Percentiles rank a stretch among this genome's conserved stretches.
phyloP scores from a whole-genome alignment of 2,113 vertebrate species.

The Serinus canaria region DNA sequence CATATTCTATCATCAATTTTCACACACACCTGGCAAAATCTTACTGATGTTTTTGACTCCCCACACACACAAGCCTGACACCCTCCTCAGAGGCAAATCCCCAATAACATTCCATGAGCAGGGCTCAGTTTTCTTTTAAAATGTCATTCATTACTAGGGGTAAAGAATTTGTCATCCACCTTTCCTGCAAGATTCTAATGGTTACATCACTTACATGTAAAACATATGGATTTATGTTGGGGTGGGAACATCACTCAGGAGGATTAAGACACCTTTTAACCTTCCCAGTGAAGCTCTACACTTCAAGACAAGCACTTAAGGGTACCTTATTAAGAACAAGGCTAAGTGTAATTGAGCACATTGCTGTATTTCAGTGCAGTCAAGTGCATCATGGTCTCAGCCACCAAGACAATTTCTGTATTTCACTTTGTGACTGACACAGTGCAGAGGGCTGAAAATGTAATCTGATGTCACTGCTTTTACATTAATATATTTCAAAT shows the following conservation, averaged over 20 bases:
- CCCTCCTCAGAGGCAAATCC: neutral
- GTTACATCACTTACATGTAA: neutral
- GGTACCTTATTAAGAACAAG: neutral
- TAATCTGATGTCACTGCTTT: neutral
- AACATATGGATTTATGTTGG: neutral
- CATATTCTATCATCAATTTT: neutral
- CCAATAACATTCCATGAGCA: neutral
- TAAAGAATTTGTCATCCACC: neutral
- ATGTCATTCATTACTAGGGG: neutral
- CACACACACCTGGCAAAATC: neutral
- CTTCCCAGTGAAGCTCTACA: neutral
- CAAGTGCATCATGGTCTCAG: neutral
- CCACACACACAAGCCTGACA: rapidly evolving
- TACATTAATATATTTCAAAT: neutral
- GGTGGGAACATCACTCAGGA: neutral
- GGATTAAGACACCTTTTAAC: slow-evolving; percentile 19
- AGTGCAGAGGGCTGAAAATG: neutral
- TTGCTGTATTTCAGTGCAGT: neutral
- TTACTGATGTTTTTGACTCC: neutral
- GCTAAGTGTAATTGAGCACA: neutral
- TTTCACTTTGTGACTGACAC: neutral
- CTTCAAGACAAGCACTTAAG: neutral
- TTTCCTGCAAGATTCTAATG: neutral
- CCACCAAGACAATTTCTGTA: neutral
- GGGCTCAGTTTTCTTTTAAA: neutral